Base-by-base conservation (phyloP, 1,140 invertebrate genomes). In the Eciton burchellii region DNA sequence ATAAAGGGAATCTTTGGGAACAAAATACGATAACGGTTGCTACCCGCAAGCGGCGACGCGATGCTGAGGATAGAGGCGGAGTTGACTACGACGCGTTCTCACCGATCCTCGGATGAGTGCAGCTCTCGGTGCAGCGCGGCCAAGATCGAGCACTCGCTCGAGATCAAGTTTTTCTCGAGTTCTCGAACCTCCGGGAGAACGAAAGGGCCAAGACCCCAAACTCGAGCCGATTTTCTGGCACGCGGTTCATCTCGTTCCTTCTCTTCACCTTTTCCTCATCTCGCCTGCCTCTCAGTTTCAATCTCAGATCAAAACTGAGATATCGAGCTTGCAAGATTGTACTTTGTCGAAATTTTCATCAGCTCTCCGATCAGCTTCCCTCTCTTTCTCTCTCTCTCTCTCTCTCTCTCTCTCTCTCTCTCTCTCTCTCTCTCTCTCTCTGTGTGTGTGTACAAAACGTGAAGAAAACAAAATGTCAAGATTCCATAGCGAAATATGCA, bases 161-260 rank as follows among this genome's bases (percentile, higher is more conserved):
- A 89, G 90, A 92, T 92, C 92, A 92, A 92, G 91, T 92, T 92
- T 92, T 92, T 94, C 92, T 92, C 86, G 82, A 91, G 89, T 89
- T 89, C 91, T 88, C 63, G 90, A 90, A 89, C 83, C 86, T 89
- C 87, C 89, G 84, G 68, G 85, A 91, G 88, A 86, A 71, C 19
- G 52, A 66, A 63, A 35, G 41, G 52, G 14, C 56, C 59, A 52
- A 54, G 57, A 63, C 56, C 63, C 86, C 83, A 83, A 77, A 89
- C 91, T 91, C 89, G 91, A 89, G 82, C 89, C 90, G 90, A 91
- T 92, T 94, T 94, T 92, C 92, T 93, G 91, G 90, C 93, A 93
- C 91, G 91, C 92, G 90, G 89, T 89, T 90, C 88, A 85, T 91
- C 89, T 86, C 89, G 88, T 90, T 89, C 87, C 89, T 89, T 89